Conservation (phyloP, 2,113 vertebrate species). For the Melanerpes aurifrons region DNA sequence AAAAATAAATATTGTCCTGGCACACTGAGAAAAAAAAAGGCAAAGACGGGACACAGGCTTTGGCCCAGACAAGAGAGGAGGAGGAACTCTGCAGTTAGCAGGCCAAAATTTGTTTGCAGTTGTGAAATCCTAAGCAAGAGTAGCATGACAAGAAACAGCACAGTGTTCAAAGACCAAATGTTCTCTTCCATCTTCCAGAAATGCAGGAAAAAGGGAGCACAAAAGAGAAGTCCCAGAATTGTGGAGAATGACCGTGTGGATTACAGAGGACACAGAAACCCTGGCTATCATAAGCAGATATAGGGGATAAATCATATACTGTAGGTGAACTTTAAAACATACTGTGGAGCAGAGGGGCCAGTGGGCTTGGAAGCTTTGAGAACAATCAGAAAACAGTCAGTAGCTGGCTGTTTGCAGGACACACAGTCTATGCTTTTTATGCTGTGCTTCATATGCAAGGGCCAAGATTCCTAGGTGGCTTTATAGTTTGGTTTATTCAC, state of each 20-base stretch:
- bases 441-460: background rate
- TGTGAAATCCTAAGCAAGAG: background rate
- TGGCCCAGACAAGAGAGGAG: background rate
- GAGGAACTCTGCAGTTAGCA: background rate
- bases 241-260: background rate
- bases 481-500: slow-evolving; percentile 43
- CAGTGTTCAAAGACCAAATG: background rate
- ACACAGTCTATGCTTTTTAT: background rate
- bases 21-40: background rate
- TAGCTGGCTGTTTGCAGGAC: background rate
- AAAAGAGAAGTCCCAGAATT: background rate
- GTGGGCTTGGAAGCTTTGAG: background rate
- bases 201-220: background rate
- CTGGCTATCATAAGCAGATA: background rate
- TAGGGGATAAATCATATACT: background rate
- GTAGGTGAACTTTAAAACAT: background rate
- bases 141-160: background rate
- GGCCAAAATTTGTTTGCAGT: background rate
- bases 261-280: background rate
- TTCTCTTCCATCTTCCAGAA: background rate
- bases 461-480: background rate
- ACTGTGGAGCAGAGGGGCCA: background rate
- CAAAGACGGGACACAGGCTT: background rate
- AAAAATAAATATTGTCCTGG: background rate
- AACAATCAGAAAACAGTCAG: background rate